These are phyloP conservation scores for Drosophila infuscata DNA, from an alignment of 2,888 invertebrate species.

Conservation along the genomic window DNA sequence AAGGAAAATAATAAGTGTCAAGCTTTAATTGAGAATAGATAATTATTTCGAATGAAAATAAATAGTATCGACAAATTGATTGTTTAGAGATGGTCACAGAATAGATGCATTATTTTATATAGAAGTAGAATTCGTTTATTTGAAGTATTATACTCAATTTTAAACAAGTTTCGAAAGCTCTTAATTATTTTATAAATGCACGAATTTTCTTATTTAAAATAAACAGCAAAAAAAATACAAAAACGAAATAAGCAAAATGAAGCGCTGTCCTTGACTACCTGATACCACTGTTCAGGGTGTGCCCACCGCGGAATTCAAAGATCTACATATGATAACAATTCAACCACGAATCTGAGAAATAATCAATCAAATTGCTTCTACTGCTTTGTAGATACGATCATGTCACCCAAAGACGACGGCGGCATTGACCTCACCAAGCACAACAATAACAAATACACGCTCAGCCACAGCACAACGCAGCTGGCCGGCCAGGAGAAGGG, in stretches of 20 bases:
- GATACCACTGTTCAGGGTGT: not conserved
- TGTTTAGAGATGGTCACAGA: not conserved
- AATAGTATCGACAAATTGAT: not conserved
- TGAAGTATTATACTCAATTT: not conserved
- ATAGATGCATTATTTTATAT: not conserved
- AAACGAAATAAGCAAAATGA: not conserved
- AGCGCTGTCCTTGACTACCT: not conserved
- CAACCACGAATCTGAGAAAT: not conserved
- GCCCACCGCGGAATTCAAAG: not conserved
- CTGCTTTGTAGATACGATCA: conserved; percentile 14
- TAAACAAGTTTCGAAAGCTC: not conserved
- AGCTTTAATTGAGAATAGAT: not conserved
- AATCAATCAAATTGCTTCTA: not conserved
- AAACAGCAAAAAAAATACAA: not conserved
- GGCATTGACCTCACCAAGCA: conserved; percentile 52
- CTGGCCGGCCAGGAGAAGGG: conserved; percentile 33
- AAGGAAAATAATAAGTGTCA: not conserved
- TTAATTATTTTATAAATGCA: not conserved
- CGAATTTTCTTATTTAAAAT: not conserved
- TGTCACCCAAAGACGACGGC: conserved; percentile 70
- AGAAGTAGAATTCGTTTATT: not conserved
- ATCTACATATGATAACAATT: not conserved
- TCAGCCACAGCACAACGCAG: conserved; percentile 36
- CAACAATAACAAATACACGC: conserved; percentile 54
- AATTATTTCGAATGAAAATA: not conserved